Evolutionary conservation across 35 echinoderm and acorn worm species (phyloP).

Genomic region (Strongylocentrotus purpuratus): DNA sequence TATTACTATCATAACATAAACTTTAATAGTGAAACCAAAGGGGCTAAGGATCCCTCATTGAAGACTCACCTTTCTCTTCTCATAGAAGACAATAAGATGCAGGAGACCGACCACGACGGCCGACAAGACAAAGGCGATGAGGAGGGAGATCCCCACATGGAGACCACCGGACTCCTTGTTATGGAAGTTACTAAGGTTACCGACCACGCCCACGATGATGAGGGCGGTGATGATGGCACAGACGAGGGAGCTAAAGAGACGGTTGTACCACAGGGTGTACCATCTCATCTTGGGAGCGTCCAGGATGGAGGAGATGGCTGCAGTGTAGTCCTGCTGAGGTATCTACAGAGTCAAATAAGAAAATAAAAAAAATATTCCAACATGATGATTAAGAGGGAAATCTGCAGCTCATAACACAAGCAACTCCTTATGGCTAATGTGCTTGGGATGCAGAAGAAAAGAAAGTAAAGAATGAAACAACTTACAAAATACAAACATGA

Average conservation of each 20-base stretch:
- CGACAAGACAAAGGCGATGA: constrained; percentile 69
- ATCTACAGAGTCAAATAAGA: constrained; percentile 54
- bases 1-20: too few relatives aligned
- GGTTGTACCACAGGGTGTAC: constrained; percentile 89
- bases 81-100: constrained; percentile 65
- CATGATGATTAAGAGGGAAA: too few relatives aligned
- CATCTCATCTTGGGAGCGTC: constrained; percentile 82
- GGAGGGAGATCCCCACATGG: constrained; percentile 52
- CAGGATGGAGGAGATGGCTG: constrained; percentile 63
- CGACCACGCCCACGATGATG: constrained; percentile 72
- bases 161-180: constrained; percentile 37
- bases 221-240: constrained; percentile 63
- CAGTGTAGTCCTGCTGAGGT: constrained; percentile 81
- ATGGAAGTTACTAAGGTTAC: constrained; percentile 73
- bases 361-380: not conserved
- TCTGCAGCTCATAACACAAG: too few relatives aligned
- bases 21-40: not conserved
- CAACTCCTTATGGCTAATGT: too few relatives aligned
- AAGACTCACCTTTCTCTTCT: constrained; percentile 60
- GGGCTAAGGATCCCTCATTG: not conserved
- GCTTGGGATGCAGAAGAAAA: too few relatives aligned
- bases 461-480: too few relatives aligned
- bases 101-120: constrained; percentile 52
- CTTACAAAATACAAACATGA: too few relatives aligned
- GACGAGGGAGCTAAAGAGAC: constrained; percentile 61